Base-by-base conservation (phyloP, 2,113 vertebrate genomes). In the Poecile atricapillus region DNA sequence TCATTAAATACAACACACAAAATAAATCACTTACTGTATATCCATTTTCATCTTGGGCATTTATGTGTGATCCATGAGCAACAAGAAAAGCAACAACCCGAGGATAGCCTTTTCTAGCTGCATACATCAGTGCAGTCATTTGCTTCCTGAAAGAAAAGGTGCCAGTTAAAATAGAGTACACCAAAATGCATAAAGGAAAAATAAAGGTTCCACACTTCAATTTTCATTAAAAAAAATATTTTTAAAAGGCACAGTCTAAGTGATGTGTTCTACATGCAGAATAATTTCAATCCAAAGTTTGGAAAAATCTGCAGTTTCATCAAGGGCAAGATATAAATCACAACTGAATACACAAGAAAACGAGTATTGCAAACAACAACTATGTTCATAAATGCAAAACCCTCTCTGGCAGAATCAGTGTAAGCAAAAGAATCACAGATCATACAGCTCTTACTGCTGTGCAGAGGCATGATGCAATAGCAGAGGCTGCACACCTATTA, bases 111-210 rank as follows among this genome's bases (percentile, higher is more conserved):
- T 98, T 97, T 65, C 97, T 97, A 47, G 99, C 98, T 59, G 99
- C 98, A 74, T 98, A 97, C 99, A 99, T 99, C 93, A 99, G 67
- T 7, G 98, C 98, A 33, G 98, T 99, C 98, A 98, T 98, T n/a
- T 96, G 94, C 83, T 94, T 98, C 90, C 99, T 99, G 68, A 86
- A 59, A 70, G 89, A 83, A 87, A 67, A 95, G 43, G 47, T 52
- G 59, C 59, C 23, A 18, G 25, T 17, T 39, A 30, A 90, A 80
- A 73, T 46, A 47, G 47, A 33, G 24, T 15, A 39, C 8, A 24
- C 22, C 53, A 58, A 77, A 83, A 82, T 31, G 20, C 8, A 59
- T 23, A 52, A 30, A 24, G 16, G 55, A 56, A 56, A 44, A 25
- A 11, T 63, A 60, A 35, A 43, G 8, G 19, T 24, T 6, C 3